Evolutionary conservation across 2,888 invertebrate genomes (phyloP).

Genomic region (Cephalotes varians): DNA sequence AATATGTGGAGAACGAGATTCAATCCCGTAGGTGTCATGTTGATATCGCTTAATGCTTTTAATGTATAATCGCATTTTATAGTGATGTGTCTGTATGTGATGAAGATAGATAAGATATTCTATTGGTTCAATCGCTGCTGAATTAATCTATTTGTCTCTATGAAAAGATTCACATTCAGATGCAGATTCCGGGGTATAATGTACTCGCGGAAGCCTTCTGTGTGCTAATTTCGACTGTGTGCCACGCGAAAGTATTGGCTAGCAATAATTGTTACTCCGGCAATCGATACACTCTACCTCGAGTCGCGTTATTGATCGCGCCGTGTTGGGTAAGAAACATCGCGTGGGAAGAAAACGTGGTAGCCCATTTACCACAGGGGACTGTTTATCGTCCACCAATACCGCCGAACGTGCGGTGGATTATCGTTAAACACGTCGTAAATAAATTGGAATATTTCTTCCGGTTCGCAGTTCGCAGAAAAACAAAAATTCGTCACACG

Average conservation of each 20-base stretch:
- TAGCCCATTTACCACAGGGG: conserved; percentile 67
- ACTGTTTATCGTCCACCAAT: conserved; percentile 63
- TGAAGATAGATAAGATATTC: neutral
- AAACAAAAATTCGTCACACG: neutral
- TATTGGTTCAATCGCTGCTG: conserved; percentile 8
- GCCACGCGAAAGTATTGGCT: conserved; percentile 64
- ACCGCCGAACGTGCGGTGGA: conserved; percentile 6
- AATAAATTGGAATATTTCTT: neutral
- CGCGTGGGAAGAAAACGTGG: conserved; percentile 76
- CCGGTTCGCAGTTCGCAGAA: neutral
- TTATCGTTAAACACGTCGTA: conserved; percentile 11
- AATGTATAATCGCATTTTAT: neutral
- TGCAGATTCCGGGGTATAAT: neutral
- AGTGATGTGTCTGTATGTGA: neutral
- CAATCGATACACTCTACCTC: conserved; percentile 70
- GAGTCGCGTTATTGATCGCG: conserved; percentile 72
- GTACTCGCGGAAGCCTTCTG: neutral
- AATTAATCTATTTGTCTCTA: conserved; percentile 7
- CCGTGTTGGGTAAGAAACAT: conserved; percentile 73
- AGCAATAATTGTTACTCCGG: conserved; percentile 74
- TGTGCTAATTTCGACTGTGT: conserved; percentile 43
- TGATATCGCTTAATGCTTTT: conserved; percentile 8
- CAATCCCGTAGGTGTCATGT: neutral
- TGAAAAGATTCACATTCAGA: conserved; percentile 12
- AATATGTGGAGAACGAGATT: neutral